Evolutionary conservation across 2,888 invertebrate genomes (phyloP), one percentile per base, ranked within the genome.

Genomic region (Phania funesta): DNA sequence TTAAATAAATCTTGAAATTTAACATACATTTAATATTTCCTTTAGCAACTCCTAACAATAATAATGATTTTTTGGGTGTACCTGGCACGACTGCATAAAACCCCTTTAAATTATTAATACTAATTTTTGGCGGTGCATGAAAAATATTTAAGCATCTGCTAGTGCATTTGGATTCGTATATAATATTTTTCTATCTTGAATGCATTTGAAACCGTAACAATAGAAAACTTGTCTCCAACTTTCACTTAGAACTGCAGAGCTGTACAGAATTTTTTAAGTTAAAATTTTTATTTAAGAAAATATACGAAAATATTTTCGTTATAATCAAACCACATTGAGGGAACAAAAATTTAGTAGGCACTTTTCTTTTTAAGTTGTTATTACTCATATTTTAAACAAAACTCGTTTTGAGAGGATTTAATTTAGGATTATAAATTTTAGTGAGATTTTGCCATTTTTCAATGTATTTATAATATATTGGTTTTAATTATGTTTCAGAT

Each of bases 181-280:
- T 44, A 71, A 58, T 73, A 73, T 77, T 82, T 76, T 82, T 83
- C 74, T 70, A 70, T 74, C 80, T 81, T 77, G 56, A 80, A 84
- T 74, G 79, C 81, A 79, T 82, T 79, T 79, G 54, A 73, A 71
- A 78, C 50, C 65, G 76, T 65, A 80, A 76, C 76, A 80, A 73
- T 73, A 65, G 71, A 77, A 84, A 76, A 58, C 48, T 78, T 65
- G 64, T 65, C 71, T 78, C 65, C 50, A 52, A 58, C 50, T 73
- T 78, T 78, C 71, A 20, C 71, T 78, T 50, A 32, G 32, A 32
- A 56, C 6, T 16, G 0, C 71, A 78, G 78, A 60, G 65, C 20
- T 56, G 52, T 50, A 18, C 8, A 44, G 4, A 29, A 1, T 44
- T n/a, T 38, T 13, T 5, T 13, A 38, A 38, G n/a, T 38, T n/a